A percentile compares a stretch with the other conserved stretches of the same genome.
phyloP scores from a whole-genome alignment of 2,888 invertebrate species.

The Drosophila subquinaria region DNA sequence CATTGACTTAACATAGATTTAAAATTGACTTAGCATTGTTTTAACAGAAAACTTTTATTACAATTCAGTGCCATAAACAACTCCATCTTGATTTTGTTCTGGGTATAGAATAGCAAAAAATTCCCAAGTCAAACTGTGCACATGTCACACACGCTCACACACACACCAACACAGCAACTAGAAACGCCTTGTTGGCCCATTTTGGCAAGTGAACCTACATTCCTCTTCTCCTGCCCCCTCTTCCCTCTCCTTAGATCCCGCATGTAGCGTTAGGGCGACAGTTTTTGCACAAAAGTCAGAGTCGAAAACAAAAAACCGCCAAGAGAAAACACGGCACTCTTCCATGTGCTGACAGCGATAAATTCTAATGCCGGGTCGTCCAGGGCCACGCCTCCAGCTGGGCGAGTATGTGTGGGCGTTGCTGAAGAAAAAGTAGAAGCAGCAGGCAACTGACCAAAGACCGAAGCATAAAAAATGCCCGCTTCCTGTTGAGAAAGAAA shows the following conservation, averaged over 20 bases:
- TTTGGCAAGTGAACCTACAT: neutral
- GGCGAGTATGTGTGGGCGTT: constrained; percentile 50
- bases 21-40: too few relatives aligned
- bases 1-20: too few relatives aligned
- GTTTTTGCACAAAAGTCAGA: constrained; percentile 48
- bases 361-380: constrained; percentile 76
- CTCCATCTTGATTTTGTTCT: constrained; percentile 1
- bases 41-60: neutral
- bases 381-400: constrained; percentile 56
- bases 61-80: neutral
- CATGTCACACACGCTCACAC: constrained; percentile 59
- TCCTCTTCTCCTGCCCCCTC: neutral
- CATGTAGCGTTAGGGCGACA: constrained; percentile 42
- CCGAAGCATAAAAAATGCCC: constrained; percentile 75
- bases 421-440: constrained; percentile 4
- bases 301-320: constrained; percentile 30
- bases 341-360: constrained; percentile 77
- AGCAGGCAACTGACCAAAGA: constrained; percentile 61
- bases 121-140: constrained; percentile 59
- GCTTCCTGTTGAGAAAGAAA: constrained; percentile 39
- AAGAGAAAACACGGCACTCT: constrained; percentile 47
- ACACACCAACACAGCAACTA: constrained; percentile 9
- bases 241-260: constrained; percentile 9
- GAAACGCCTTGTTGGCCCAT: constrained; percentile 14
- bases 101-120: constrained; percentile 22